phyloP scores from a whole-genome alignment of 2,888 invertebrate genomes.

The Habroteleia sp. region DNA sequence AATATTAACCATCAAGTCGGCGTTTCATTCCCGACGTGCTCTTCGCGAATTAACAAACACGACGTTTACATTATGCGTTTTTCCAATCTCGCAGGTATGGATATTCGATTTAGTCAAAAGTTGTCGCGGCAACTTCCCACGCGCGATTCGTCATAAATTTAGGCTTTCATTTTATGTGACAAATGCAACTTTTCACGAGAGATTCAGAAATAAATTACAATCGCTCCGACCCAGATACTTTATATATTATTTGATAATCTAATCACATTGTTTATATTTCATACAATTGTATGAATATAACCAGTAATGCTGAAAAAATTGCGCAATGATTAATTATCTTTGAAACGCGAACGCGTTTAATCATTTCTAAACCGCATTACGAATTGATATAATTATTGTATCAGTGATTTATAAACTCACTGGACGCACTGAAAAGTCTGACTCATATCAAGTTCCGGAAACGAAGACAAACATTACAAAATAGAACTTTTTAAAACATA shows the following conservation, averaged over 20 bases:
- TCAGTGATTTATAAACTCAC: too few species aligned
- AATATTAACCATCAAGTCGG: slow-evolving; percentile 12
- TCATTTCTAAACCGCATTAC: too few species aligned
- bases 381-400: too few species aligned
- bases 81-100: slow-evolving; percentile 37
- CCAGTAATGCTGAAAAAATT: too few species aligned
- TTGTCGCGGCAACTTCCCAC: slow-evolving; percentile 39
- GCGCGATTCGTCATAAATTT: slow-evolving; percentile 50
- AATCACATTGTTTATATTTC: too few species aligned
- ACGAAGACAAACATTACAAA: too few species aligned
- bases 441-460: too few species aligned
- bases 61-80: slow-evolving; percentile 28
- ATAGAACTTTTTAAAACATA: too few species aligned
- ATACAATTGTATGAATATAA: too few species aligned
- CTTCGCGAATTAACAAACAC: slow-evolving; percentile 22
- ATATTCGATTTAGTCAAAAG: slow-evolving; percentile 43
- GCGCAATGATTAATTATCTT: too few species aligned
- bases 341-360: too few species aligned
- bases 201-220: slow-evolving; percentile 39
- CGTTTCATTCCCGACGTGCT: slow-evolving; percentile 29
- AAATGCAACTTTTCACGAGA: slow-evolving; percentile 44
- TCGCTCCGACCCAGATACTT: slow-evolving; percentile 2
- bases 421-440: too few species aligned
- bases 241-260: background rate
- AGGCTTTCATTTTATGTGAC: slow-evolving; percentile 53